These are phyloP conservation scores for Bugulina stolonifera DNA, from an alignment of 2,888 invertebrate genomes.

Conservation along the genomic window DNA sequence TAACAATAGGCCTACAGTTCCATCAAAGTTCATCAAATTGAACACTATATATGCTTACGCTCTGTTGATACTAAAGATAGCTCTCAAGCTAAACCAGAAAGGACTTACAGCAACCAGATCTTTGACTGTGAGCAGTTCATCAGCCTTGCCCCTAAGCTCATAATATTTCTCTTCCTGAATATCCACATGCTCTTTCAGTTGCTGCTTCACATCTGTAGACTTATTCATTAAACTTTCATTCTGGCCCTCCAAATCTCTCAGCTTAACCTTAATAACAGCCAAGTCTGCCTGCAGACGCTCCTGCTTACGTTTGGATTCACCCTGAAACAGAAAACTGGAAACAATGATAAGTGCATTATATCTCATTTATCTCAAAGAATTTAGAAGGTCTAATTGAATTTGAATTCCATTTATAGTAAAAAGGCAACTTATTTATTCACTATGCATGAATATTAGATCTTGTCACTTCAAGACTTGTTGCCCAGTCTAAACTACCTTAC, in stretches of 20 bases:
- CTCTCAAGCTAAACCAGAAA: too few relatives aligned
- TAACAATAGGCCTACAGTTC: too few relatives aligned
- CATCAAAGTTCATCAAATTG: too few relatives aligned
- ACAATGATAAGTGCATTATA: background rate
- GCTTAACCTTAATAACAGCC: conserved; percentile 44
- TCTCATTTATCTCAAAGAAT: too few relatives aligned
- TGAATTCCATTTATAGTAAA: too few relatives aligned
- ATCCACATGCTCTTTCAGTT: conserved; percentile 40
- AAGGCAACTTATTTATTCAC: too few relatives aligned
- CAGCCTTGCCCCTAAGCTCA: conserved; percentile 38
- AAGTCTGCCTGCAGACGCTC: conserved; percentile 44
- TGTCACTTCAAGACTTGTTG: too few relatives aligned
- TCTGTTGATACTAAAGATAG: too few relatives aligned
- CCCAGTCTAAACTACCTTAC: too few relatives aligned
- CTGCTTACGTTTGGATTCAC: conserved; percentile 45
- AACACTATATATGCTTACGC: too few relatives aligned
- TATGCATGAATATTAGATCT: too few relatives aligned
- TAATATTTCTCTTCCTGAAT: conserved; percentile 47
- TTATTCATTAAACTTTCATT: conserved; percentile 49
- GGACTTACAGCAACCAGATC: conserved; percentile 49
- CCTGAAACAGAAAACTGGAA: conserved; percentile 32
- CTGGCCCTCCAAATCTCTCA: conserved; percentile 47
- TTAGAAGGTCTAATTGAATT: too few relatives aligned
- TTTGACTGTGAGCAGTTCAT: conserved; percentile 46
- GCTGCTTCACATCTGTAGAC: conserved; percentile 45